Percentiles rank a stretch among this genome's conserved stretches.
Conservation (phyloP, 1,140 invertebrate species). For the Papilio polytes region DNA sequence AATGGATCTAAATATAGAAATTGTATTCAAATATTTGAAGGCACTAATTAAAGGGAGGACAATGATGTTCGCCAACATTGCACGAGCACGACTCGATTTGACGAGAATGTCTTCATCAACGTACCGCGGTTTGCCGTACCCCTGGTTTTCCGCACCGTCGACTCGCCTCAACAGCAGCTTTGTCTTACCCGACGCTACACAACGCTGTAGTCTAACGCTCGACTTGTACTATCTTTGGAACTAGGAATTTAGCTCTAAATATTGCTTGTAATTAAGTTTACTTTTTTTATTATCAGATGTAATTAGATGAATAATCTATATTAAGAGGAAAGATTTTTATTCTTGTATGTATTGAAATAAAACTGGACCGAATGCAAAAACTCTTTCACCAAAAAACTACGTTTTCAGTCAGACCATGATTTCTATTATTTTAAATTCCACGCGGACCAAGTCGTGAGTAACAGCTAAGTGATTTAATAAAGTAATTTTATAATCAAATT, state of each 20-base stretch:
- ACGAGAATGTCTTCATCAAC: conserved; percentile 68
- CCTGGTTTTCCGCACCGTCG: conserved; percentile 63
- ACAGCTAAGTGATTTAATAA: too few species aligned
- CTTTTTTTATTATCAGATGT: neutral
- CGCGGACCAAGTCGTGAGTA: too few species aligned
- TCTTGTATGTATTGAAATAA: too few species aligned
- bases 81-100: conserved; percentile 56
- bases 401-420: too few species aligned
- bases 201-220: conserved; percentile 3
- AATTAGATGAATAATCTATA: neutral
- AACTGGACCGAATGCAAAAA: too few species aligned
- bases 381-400: too few species aligned
- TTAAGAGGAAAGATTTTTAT: too few species aligned
- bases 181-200: conserved; percentile 54
- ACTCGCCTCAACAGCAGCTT: conserved; percentile 54
- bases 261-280: neutral
- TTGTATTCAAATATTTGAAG: conserved; percentile 9
- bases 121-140: conserved; percentile 53
- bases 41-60: conserved; percentile 27
- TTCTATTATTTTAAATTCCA: too few species aligned
- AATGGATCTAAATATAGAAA: neutral
- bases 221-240: conserved; percentile 37
- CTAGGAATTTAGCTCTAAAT: conserved; percentile 32
- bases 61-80: conserved; percentile 51
- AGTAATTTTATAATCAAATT: neutral